Conservation (phyloP, 1,140 invertebrate genomes). For the Paralvinella palmiformis region DNA sequence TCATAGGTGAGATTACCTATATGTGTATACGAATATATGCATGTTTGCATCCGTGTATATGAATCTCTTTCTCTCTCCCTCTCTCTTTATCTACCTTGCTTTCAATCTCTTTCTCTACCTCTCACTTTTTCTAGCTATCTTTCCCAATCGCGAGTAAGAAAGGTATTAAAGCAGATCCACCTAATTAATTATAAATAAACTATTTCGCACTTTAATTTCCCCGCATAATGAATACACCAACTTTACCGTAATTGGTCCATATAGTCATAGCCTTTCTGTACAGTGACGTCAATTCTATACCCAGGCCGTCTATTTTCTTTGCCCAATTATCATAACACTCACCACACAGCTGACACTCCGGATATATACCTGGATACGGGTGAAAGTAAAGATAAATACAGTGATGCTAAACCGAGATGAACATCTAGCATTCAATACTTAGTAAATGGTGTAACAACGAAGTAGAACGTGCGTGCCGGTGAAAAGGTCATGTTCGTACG, state of each 20-base stretch:
- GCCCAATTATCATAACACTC: conserved; percentile 28
- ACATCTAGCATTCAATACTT: too few relatives aligned
- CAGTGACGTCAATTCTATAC: not conserved
- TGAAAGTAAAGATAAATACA: too few relatives aligned
- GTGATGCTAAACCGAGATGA: too few relatives aligned
- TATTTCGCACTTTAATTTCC: too few relatives aligned
- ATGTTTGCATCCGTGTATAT: not conserved
- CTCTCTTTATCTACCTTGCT: not conserved
- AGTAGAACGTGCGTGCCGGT: too few relatives aligned
- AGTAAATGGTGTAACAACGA: too few relatives aligned
- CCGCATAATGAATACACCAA: too few relatives aligned
- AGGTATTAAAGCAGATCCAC: not conserved
- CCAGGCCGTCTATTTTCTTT: conserved; percentile 19
- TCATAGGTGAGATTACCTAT: not conserved
- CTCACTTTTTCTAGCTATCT: not conserved
- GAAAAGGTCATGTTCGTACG: too few relatives aligned
- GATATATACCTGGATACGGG: conserved; percentile 20
- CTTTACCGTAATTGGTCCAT: conserved; percentile 10
- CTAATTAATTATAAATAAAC: not conserved
- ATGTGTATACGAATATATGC: not conserved
- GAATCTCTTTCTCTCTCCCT: not conserved
- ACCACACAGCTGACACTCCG: conserved; percentile 26
- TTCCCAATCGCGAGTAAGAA: not conserved
- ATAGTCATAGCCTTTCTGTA: not conserved
- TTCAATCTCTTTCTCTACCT: not conserved